Conservation (phyloP, 1,140 invertebrate genomes). For the Meloidogyne chitwoodi region DNA sequence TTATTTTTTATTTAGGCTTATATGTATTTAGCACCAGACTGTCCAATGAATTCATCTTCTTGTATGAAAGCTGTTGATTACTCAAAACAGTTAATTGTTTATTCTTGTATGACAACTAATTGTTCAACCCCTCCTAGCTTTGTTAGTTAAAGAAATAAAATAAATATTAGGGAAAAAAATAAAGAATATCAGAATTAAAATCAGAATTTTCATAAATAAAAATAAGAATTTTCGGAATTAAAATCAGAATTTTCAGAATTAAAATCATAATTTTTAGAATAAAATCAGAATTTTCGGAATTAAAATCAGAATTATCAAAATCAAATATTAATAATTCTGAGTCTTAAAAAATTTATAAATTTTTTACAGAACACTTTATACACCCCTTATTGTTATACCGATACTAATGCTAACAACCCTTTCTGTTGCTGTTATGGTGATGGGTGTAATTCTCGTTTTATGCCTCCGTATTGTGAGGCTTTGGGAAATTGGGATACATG, state of each 20-base stretch:
- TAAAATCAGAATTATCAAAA: no score
- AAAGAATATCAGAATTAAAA: no score
- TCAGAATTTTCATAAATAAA: no score
- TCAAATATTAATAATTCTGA: no score
- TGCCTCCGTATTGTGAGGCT: background rate
- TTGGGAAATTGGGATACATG: conserved; percentile 4
- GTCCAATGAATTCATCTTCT: background rate
- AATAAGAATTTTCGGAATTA: no score
- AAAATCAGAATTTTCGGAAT: no score
- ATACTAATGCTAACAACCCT: background rate
- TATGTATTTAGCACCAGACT: background rate
- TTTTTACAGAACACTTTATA: background rate
- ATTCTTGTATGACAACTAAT: background rate
- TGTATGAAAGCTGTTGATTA: background rate
- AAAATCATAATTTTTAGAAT: no score
- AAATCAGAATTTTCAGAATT: no score
- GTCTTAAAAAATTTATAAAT: no score
- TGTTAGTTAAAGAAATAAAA: background rate
- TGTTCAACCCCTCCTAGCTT: background rate
- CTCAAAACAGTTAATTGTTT: background rate
- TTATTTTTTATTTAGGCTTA: background rate
- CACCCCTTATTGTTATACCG: background rate
- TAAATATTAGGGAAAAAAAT: background rate
- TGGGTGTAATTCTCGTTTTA: background rate
- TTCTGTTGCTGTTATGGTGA: background rate